phyloP scores from a whole-genome alignment of 2,888 invertebrate species.

The Mythimna loreyi region DNA sequence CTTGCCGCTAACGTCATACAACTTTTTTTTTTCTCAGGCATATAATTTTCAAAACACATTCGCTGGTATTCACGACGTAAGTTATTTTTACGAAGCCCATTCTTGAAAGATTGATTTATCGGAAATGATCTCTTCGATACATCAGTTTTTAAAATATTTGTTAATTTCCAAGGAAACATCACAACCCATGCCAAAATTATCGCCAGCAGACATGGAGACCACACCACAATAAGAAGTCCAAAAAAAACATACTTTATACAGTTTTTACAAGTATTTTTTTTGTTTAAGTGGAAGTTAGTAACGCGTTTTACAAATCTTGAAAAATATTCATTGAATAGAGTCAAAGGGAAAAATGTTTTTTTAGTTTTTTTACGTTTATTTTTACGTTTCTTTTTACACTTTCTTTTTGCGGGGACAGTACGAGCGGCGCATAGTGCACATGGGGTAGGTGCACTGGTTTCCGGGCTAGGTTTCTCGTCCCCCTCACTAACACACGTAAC shows the following conservation, averaged over 20 bases:
- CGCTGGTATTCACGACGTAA: conserved; percentile 26
- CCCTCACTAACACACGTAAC: not conserved
- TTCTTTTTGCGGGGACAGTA: not conserved
- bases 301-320: conserved; percentile 20
- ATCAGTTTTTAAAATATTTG: conserved; percentile 20
- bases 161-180: conserved; percentile 67
- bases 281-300: conserved; percentile 15
- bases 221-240: conserved; percentile 67
- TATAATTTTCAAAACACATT: conserved; percentile 22
- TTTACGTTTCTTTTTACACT: not conserved
- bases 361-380: not conserved
- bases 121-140: conserved; percentile 21
- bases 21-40: conserved; percentile 28
- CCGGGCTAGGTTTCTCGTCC: not conserved
- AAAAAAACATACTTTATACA: conserved; percentile 65
- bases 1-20: conserved; percentile 29
- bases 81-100: conserved; percentile 27
- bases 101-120: conserved; percentile 9
- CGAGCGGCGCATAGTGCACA: not conserved
- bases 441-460: not conserved
- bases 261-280: conserved; percentile 30
- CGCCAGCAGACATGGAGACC: conserved; percentile 74
- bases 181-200: conserved; percentile 69
- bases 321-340: not conserved
- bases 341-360: not conserved